phyloP scores from a whole-genome alignment of 2,888 invertebrate genomes.

The Drosophila trichaetosa region DNA sequence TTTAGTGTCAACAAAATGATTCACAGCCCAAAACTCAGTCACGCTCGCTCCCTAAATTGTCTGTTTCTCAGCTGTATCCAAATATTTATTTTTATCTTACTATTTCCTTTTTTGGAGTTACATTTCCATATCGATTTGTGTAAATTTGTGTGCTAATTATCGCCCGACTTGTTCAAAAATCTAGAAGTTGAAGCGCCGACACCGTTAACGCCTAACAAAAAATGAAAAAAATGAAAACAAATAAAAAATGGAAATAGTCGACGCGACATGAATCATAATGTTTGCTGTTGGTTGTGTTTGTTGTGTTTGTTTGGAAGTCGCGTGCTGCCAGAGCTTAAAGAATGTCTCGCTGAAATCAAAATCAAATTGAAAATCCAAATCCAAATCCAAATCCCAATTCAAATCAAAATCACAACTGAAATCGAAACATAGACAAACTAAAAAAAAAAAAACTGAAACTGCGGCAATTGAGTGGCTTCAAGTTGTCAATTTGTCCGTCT shows the following conservation, averaged over 20 bases:
- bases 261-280: conserved; percentile 66
- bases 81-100: background rate
- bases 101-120: background rate
- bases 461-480: background rate
- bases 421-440: conserved; percentile 3
- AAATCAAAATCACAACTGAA: background rate
- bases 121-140: background rate
- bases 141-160: conserved; percentile 37
- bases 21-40: background rate
- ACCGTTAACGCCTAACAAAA: conserved; percentile 37
- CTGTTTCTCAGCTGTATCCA: background rate
- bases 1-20: background rate
- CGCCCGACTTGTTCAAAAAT: conserved; percentile 21
- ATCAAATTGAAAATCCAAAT: conserved; percentile 5
- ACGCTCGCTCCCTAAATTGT: background rate
- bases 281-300: background rate
- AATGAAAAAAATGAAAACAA: background rate
- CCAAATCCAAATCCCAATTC: background rate
- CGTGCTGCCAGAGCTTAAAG: conserved; percentile 30
- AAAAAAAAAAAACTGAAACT: conserved; percentile 13
- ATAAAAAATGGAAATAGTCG: conserved; percentile 36
- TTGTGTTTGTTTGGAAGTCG: conserved; percentile 30
- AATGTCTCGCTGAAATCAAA: conserved; percentile 15
- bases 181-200: conserved; percentile 34
- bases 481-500: conserved; percentile 9